A percentile compares a stretch with the other conserved stretches of the same genome.
Conservation (phyloP, 2,888 invertebrate species). For the Agrochola litura region DNA sequence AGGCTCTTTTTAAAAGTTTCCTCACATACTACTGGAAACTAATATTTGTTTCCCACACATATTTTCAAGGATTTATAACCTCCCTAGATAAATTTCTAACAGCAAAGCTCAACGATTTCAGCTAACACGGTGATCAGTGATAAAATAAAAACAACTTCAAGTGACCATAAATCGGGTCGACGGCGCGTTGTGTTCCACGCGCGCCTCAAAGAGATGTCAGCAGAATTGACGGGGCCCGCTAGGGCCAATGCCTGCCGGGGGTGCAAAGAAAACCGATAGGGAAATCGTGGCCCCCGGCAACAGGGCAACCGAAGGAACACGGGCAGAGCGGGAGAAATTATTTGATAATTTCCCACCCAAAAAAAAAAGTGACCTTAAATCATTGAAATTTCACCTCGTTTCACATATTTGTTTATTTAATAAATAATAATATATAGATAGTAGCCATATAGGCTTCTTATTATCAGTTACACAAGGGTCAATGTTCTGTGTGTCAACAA, state of each 20-base stretch:
- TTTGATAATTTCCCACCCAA: too few species aligned
- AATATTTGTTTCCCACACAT: too few species aligned
- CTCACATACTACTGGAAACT: too few species aligned
- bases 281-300: too few species aligned
- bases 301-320: too few species aligned
- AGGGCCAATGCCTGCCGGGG: too few species aligned
- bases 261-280: too few species aligned
- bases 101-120: not conserved
- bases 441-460: slow-evolving; percentile 1
- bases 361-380: not conserved
- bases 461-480: slow-evolving; percentile 18
- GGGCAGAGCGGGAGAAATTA: too few species aligned
- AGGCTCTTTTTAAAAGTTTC: too few species aligned
- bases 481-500: slow-evolving; percentile 9
- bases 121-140: not conserved
- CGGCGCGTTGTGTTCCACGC: too few species aligned
- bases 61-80: not conserved
- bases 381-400: slow-evolving; percentile 9
- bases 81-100: not conserved
- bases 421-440: not conserved
- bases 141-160: slow-evolving; percentile 9
- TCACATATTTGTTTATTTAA: slow-evolving; percentile 11
- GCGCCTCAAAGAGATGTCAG: too few species aligned
- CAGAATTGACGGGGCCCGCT: too few species aligned
- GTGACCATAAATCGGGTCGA: not conserved